Conservation (phyloP, 1,140 invertebrate genomes). For the Lamellibrachia luymesi region DNA sequence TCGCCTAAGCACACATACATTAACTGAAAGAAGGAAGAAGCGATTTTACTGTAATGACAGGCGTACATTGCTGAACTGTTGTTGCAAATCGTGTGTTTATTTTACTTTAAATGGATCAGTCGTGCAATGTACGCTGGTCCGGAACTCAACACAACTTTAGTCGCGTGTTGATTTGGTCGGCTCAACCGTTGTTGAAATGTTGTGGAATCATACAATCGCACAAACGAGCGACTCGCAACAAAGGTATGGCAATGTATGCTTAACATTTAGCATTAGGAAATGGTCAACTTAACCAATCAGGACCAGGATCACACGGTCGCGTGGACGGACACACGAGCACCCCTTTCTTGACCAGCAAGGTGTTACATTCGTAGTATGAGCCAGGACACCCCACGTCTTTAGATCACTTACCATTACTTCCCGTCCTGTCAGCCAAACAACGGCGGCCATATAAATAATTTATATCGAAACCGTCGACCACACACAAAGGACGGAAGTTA, state of each 20-base stretch:
- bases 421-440: not conserved
- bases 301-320: not conserved
- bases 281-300: not conserved
- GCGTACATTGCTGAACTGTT: too few relatives aligned
- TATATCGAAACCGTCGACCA: not conserved
- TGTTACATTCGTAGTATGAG: not conserved
- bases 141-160: too few relatives aligned
- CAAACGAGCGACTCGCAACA: too few relatives aligned
- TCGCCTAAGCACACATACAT: not conserved
- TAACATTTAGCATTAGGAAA: too few relatives aligned
- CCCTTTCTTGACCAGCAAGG: not conserved
- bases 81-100: too few relatives aligned
- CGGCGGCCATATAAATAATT: not conserved
- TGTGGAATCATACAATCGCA: too few relatives aligned
- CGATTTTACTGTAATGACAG: not conserved
- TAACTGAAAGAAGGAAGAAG: not conserved
- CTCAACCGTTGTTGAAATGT: too few relatives aligned
- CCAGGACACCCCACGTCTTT: not conserved
- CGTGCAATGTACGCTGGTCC: too few relatives aligned
- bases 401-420: not conserved
- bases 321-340: not conserved
- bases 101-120: too few relatives aligned
- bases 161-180: too few relatives aligned
- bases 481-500: not conserved
- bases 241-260: too few relatives aligned